Conservation (phyloP, 23 tunicate genomes). For the Aplidium turbinatum region DNA sequence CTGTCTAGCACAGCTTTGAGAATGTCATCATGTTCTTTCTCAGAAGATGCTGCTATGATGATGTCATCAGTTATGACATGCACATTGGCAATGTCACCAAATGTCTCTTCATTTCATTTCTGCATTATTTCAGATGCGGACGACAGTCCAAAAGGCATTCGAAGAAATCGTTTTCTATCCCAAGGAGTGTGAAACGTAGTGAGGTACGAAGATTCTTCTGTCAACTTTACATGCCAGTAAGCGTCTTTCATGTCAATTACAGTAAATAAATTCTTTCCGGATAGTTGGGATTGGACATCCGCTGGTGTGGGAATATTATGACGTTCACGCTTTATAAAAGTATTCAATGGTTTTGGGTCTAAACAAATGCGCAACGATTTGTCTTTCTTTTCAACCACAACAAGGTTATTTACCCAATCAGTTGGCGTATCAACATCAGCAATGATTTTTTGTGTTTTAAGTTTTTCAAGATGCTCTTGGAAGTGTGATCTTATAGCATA, state of each 20-base stretch:
- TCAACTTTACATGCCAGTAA: constrained; percentile 14
- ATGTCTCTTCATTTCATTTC: constrained; percentile 15
- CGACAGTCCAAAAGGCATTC: constrained; percentile 24
- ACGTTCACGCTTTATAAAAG: constrained; percentile 6
- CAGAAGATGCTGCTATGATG: background rate
- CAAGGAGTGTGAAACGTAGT: constrained; percentile 10
- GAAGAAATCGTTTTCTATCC: constrained; percentile 12
- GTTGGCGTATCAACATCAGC: constrained; percentile 17
- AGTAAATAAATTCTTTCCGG: constrained; percentile 13
- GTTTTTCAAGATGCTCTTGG: too few relatives aligned
- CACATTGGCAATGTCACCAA: background rate
- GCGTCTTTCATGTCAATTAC: constrained; percentile 21
- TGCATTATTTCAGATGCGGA: constrained; percentile 19
- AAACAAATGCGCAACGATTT: constrained; percentile 5
- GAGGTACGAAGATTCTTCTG: constrained; percentile 7
- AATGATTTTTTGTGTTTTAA: too few relatives aligned
- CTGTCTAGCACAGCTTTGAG: background rate
- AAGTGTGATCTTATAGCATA: too few relatives aligned
- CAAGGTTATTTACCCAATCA: constrained; percentile 10
- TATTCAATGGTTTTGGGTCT: constrained; percentile 18
- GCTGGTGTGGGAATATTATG: constrained; percentile 18
- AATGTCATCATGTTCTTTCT: constrained; percentile 9
- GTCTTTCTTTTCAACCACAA: background rate
- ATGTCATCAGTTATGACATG: constrained; percentile 20
- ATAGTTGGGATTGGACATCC: constrained; percentile 13